Evolutionary conservation across 2,888 invertebrate species (phyloP).

Genomic region (Meiosimyza platycephala): DNA sequence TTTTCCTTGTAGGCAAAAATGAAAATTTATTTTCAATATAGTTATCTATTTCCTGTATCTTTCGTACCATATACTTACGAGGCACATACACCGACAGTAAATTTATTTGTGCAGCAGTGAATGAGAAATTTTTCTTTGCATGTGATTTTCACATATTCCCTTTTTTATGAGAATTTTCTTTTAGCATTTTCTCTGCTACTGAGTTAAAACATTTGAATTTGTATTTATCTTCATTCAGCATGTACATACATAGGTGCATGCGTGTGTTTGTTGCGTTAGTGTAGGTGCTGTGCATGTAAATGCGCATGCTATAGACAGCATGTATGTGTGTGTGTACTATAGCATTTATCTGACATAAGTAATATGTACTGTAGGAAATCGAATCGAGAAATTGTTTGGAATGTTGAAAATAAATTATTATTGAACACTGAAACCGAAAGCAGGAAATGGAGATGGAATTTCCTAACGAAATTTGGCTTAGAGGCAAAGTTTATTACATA

Average conservation of each 20-base stretch:
- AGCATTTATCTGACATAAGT: conserved; percentile 6
- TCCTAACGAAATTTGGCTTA: too few species aligned
- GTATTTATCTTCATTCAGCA: conserved; percentile 32
- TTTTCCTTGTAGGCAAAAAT: conserved; percentile 26
- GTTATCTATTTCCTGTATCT: background rate
- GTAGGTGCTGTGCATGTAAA: background rate
- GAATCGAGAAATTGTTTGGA: conserved; percentile 33
- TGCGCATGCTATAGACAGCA: too few species aligned
- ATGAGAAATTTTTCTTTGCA: background rate
- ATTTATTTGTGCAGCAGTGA: background rate
- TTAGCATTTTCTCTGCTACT: conserved; percentile 23
- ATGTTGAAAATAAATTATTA: conserved; percentile 15
- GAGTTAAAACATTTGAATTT: conserved; percentile 37
- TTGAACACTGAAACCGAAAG: conserved; percentile 2
- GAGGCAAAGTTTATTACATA: too few species aligned
- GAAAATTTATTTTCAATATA: conserved; percentile 39
- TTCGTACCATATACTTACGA: background rate
- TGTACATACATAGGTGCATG: conserved; percentile 1
- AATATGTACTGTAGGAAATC: conserved; percentile 34
- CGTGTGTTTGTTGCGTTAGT: conserved; percentile 15
- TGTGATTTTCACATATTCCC: conserved; percentile 1
- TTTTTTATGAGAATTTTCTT: background rate
- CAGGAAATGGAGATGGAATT: conserved; percentile 18
- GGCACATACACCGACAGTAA: background rate
- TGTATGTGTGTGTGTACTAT: too few species aligned